Evolutionary conservation across 2,113 vertebrate genomes (phyloP), one percentile per base, ranked within the genome.

Genomic region (Lota lota): DNA sequence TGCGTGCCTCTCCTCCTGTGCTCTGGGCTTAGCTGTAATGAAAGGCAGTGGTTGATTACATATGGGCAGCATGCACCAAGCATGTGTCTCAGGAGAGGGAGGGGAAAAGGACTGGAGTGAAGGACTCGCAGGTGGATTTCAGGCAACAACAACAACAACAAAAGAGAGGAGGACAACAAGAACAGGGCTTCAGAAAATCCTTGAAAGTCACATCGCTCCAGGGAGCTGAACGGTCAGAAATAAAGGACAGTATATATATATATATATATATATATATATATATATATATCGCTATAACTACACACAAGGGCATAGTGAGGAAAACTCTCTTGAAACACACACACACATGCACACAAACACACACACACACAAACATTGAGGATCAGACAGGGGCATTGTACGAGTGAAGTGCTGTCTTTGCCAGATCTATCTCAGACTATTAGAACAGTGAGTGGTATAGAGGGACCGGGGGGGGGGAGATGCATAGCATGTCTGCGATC

Each of bases 141-240:
- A 75, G 76, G 81, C 80, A 79, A 82, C 81, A 84, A 77, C 77
- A 66, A 75, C 65, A 77, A 69, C 22, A 74, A 75, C 76, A 18
- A 53, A 56, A 4, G 36, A 73, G 36, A 22, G 22, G 20, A 71
- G 22, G 12, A 59, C 20, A 63, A 20, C 4, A 59, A 67, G 73
- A 64, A 77, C 33, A n/a, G 14, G 24, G 59, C 80, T 75, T 73
- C 74, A 69, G 22, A 72, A 56, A 76, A 76, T 82, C 87, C 81
- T 86, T 90, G 85, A 76, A 87, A 89, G 75, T 88, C 69, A 61
- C 75, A 87, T 87, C 87, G 36, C 36, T 82, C 80, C 83, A 80
- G 66, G 83, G 79, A 86, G 81, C 69, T 61, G 60, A 60, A 79
- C 68, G 81, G 74, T 84, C 77, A 82, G 63, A 66, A 82, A 85